Evolutionary conservation across 2,113 vertebrate species (phyloP).

Genomic region (Prolemur simus): DNA sequence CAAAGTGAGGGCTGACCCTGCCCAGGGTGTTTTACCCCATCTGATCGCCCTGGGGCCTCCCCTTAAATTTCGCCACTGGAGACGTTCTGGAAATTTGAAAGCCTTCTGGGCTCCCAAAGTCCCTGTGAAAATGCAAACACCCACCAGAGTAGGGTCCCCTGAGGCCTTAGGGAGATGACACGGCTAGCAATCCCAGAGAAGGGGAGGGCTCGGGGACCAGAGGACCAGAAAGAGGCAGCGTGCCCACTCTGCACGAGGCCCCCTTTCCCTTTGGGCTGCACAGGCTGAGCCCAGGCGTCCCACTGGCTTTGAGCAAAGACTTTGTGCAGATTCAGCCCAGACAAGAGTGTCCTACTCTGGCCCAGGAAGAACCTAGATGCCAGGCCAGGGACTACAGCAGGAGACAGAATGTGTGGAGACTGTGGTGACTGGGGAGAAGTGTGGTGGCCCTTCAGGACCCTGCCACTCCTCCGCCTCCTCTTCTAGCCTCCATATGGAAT

Average conservation of each 20-base stretch:
- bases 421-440: neutral
- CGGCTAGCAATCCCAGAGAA: neutral
- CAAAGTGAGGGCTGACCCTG: neutral
- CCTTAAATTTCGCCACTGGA: neutral
- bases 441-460: neutral
- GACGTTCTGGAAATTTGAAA: neutral
- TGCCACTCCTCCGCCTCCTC: neutral
- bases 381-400: neutral
- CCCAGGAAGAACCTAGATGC: neutral
- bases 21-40: neutral
- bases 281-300: neutral
- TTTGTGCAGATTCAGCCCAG: neutral
- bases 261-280: neutral
- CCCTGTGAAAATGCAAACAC: neutral
- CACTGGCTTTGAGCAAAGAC: neutral
- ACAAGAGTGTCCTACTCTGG: neutral
- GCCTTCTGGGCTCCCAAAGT: neutral
- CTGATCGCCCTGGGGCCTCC: neutral
- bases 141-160: neutral
- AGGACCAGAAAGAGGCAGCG: neutral
- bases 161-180: neutral
- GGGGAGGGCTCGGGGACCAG: neutral
- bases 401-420: neutral
- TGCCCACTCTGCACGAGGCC: neutral
- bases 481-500: neutral